A percentile compares a stretch with the other conserved stretches of the same genome.
phyloP scores from a whole-genome alignment of 2,797 vertebrate genomes.

The Triplophysa bombifrons region DNA sequence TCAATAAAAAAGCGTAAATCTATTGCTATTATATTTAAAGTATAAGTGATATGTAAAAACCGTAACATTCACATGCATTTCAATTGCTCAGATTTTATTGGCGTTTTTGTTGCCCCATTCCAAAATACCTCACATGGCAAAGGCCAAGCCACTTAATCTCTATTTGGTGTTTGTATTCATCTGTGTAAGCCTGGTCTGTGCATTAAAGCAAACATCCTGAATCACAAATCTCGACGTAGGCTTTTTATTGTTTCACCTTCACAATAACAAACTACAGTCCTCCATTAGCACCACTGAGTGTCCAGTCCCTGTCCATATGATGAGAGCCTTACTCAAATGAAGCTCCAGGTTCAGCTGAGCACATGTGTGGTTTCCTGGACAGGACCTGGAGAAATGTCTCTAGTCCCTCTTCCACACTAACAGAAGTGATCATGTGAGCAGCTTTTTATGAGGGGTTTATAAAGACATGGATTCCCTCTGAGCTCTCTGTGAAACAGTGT shows the following conservation, averaged over 20 bases:
- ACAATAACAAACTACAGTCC: neutral
- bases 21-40: neutral
- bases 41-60: neutral
- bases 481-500: conserved; percentile 68
- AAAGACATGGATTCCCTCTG: conserved; percentile 47
- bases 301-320: conserved; percentile 69
- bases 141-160: neutral
- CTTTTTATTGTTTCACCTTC: neutral
- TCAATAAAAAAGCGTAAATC: neutral
- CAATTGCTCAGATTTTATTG: neutral
- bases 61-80: neutral
- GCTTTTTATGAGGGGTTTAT: conserved; percentile 53
- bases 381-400: conserved; percentile 58
- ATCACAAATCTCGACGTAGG: neutral
- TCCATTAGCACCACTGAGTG: conserved; percentile 5
- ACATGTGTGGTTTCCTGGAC: conserved; percentile 80
- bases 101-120: no score
- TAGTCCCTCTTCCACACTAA: conserved; percentile 77
- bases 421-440: conserved; percentile 60
- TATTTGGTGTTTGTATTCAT: conserved; percentile 7
- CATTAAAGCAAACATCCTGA: conserved; percentile 30
- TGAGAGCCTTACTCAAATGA: conserved; percentile 85
- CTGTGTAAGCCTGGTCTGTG: neutral
- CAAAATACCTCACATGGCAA: neutral
- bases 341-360: conserved; percentile 60